Base-by-base conservation (phyloP, 1,140 invertebrate species). In the Radopholus similis region DNA sequence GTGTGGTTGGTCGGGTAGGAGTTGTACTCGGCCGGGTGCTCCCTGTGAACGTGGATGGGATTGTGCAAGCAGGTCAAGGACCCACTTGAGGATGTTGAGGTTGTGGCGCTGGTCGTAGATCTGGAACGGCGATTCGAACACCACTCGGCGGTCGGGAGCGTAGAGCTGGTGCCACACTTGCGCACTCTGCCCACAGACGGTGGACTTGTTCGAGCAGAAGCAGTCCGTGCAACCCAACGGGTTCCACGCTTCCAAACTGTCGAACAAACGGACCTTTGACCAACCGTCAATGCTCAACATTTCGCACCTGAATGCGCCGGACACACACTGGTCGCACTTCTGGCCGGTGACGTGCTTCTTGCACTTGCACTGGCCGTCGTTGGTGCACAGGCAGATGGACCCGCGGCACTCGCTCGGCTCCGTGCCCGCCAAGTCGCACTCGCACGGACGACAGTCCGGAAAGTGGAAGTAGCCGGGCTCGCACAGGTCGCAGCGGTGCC, bases 201-300 rank as follows among this genome's bases (percentile, higher is more conserved):
- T 89, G 0, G 93, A 93, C 78, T 91, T 92, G 4, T 95, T 94
- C 83, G 97, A 98, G 83, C 95, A 99, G 87, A 95, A 97, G 83
- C 95, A 98, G 73, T 92, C 90, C 0, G 92, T 95, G 80, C 95
- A 98, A 0, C 95, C 95, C 4, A 89, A 87, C 0, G 90, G 88
- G 83, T 97, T 97, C 35, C 77, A 84, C 6, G 87, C 86, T 83
- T 95, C 90, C 26, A 99, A 84, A 83, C 94, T 90, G 83, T n/a
- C n/a, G n/a, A n/a, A n/a, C n/a, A n/a, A 93, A 98, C 2, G 91
- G 32, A 47, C n/a, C 63, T 64, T 68, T 6, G 55, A 56, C 91
- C 2, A 8, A 5, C 26, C n/a, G 26, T 47, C 44, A 47, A 6
- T 47, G 5, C 15, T n/a, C n/a, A 47, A 47, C 26, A 49, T 49